Base-by-base conservation (phyloP, 2,797 vertebrate genomes). In the Cheirogaleus major region DNA sequence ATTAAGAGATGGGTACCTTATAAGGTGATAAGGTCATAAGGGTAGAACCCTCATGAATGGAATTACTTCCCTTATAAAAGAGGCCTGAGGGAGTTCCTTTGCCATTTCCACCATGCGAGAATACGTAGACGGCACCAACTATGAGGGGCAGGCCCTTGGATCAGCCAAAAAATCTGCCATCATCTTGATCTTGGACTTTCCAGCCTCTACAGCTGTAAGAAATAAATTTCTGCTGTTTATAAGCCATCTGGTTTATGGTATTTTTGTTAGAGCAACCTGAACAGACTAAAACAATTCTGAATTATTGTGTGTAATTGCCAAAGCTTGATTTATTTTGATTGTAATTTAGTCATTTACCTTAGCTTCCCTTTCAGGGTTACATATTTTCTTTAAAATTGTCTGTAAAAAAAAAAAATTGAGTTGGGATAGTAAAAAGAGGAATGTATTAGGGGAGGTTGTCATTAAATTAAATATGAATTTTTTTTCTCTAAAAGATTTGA, bases 401-500 rank as follows among this genome's bases (percentile, higher is more conserved):
- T 85, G 5, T 80, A 48, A 9, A 67, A 25, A 38, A 4, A 89
- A 81, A 82, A 65, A 69, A 70, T 52, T 12, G 32, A 85, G 69
- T 55, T 65, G 35, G 23, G 30, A 27, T 61, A 78, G 38, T 79
- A 80, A 13, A 75, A 93, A 38, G n/a, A 87, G 63, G n/a, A 85
- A 72, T 48, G 6, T 55, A 23, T 72, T 52, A 2, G 11, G 35
- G 30, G 18, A 48, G 8, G 5, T 17, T 59, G 61, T 90, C 35
- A 69, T 79, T 88, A 69, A 80, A 70, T 85, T 81, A 93, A 81
- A 59, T 59, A 52, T 4, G 32, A 80, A 7, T 69, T 41, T 92
- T 90, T 93, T 88, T 96, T 75, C 70, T 72, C 17, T 91, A 50
- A 91, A 72, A 22, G 75, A 70, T 93, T 91, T 93, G n/a, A 67